These are phyloP conservation scores for Zonotrichia leucophrys DNA, from an alignment of 2,113 vertebrate species.

Conservation along the genomic window DNA sequence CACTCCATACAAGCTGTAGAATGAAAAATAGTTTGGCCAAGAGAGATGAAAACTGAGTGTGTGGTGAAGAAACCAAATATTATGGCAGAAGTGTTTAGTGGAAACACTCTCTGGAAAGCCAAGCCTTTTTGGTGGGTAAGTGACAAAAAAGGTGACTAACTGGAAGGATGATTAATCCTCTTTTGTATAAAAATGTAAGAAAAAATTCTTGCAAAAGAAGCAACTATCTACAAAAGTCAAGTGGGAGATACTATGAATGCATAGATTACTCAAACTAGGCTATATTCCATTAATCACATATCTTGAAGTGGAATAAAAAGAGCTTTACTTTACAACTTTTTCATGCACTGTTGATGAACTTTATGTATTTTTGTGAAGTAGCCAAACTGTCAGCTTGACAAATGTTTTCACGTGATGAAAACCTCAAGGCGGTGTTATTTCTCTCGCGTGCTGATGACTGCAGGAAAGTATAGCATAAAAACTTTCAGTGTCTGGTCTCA, in stretches of 20 bases:
- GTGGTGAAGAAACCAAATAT: neutral
- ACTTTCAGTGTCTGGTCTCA: conserved; percentile 40
- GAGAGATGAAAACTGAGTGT: neutral
- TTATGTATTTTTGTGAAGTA: conserved; percentile 55
- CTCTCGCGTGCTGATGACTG: neutral
- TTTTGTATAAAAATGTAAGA: conserved; percentile 30
- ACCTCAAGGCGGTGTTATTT: conserved; percentile 25
- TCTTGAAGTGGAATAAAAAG: neutral
- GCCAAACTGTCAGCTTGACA: conserved; percentile 68
- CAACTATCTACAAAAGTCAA: neutral
- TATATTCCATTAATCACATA: conserved; percentile 49
- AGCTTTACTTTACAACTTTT: conserved; percentile 34
- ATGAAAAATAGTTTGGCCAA: neutral
- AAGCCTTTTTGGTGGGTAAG: neutral
- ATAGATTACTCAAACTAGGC: conserved; percentile 48
- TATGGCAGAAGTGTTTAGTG: neutral
- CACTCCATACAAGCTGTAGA: neutral
- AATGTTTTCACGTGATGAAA: conserved; percentile 47
- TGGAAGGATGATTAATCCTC: neutral
- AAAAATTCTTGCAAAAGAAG: conserved; percentile 4
- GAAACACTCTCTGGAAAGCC: neutral
- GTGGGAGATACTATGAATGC: conserved; percentile 2
- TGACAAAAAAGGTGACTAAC: conserved; percentile 1
- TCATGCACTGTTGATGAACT: conserved; percentile 24
- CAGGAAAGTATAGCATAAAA: neutral